Base-by-base conservation (phyloP, 1,140 invertebrate genomes). In the Harpegnathos saltator region DNA sequence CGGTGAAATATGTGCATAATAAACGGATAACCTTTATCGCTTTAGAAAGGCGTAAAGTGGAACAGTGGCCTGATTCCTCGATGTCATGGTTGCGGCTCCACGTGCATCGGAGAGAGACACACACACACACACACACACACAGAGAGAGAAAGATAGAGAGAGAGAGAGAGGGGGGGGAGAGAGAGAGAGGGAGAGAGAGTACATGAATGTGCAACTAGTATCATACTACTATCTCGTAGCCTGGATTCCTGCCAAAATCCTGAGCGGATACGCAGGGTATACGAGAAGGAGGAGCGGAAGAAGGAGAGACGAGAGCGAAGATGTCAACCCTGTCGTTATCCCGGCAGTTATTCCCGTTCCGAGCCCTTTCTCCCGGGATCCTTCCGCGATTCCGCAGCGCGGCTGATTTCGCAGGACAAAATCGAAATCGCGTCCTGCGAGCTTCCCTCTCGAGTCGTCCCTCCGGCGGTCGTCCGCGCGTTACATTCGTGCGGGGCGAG, bases 61-160 rank as follows among this genome's bases (percentile, higher is more conserved):
- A 89, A 92, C 92, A 91, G 87, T 92, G 92, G 89, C 92, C 92
- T 93, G 90, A 91, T 91, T 93, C 89, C 85, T 74, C 52, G 91
- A 90, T 92, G 92, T 93, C 92, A 92, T 91, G 92, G 92, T 91
- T 92, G 89, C 90, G 74, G 78, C 86, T 88, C 85, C 89, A 89
- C 91, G 87, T 89, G 85, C 87, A 88, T 83, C 84, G 82, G 38
- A 44, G 38, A 44, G 38, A 44, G n/a, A n/a, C n/a, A n/a, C n/a
- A n/a, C n/a, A n/a, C n/a, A n/a, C n/a, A n/a, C n/a, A n/a, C n/a
- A n/a, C n/a, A n/a, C n/a, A n/a, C n/a, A n/a, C n/a, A n/a, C n/a
- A n/a, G n/a, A n/a, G n/a, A n/a, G n/a, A n/a, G n/a, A n/a, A n/a
- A n/a, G n/a, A n/a, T n/a, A 44, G 38, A 44, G 38, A 44, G 38